These are phyloP conservation scores for Pterocles orientalis DNA, from an alignment of 2,113 vertebrate genomes.

Conservation along the genomic window DNA sequence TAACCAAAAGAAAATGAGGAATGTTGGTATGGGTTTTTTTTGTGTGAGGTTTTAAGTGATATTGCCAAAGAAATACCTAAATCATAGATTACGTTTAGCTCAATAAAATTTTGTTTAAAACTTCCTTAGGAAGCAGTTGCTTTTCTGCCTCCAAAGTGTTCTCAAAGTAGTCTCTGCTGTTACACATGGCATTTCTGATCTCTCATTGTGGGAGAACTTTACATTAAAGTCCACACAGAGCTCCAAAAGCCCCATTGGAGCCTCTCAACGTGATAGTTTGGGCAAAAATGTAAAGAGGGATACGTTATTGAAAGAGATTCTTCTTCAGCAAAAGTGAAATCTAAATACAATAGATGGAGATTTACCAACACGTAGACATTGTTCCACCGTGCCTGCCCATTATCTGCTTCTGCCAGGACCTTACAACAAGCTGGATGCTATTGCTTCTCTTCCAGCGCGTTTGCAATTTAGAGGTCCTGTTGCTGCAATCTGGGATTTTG, in stretches of 20 bases:
- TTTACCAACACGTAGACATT: neutral
- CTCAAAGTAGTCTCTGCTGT: constrained; percentile 47
- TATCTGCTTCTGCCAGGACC: neutral
- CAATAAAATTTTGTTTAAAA: constrained; percentile 32
- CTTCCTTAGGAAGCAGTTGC: constrained; percentile 20
- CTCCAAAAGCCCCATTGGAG: constrained; percentile 12
- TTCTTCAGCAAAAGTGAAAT: constrained; percentile 1
- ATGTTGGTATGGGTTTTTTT: neutral
- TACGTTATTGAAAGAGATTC: neutral
- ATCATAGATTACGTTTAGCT: neutral
- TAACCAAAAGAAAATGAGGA: neutral
- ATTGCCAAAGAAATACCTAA: constrained; percentile 39
- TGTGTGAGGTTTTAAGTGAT: neutral
- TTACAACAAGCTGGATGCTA: neutral
- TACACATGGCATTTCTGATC: constrained; percentile 26
- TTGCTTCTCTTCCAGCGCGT: neutral
- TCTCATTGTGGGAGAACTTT: constrained; percentile 19
- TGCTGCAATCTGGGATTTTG: neutral
- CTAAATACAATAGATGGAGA: neutral
- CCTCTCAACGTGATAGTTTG: constrained; percentile 11
- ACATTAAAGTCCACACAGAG: constrained; percentile 6
- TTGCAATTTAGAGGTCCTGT: neutral
- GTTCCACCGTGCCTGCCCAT: neutral
- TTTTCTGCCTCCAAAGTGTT: constrained; percentile 16
- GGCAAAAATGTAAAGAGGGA: neutral